Base-by-base conservation (phyloP, 2,888 invertebrate genomes). In the Cataglyphis cursor region DNA sequence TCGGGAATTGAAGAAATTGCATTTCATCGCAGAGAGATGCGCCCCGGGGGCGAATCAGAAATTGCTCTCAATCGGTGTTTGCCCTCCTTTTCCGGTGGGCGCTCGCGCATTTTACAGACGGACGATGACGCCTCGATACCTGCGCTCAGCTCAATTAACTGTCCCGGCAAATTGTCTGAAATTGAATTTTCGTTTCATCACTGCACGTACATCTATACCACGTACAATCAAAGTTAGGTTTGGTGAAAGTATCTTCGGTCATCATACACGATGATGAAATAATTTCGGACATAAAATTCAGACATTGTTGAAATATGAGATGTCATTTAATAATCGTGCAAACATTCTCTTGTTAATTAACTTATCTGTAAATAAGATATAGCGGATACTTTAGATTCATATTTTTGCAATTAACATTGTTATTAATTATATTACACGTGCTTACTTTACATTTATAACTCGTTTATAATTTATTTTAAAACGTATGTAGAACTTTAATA, bases 51-150 rank as follows among this genome's bases (percentile, higher is more conserved):
- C 70, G 86, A 82, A 78, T 84, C 85, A 88, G 85, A 86, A 88
- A 92, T 92, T 90, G 85, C 88, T 89, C 88, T 89, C 87, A 85
- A 91, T 90, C 88, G 61, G 83, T 86, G 82, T 90, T 91, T 89
- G 86, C 89, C 70, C 87, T 88, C 89, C 87, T 88, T 87, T 89
- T 86, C 88, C 87, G 85, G 85, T 64, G 9, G 70, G 38, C 73
- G 38, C 38, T 74, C 78, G 83, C 8, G 61, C 61, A 44, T 59
- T 78, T 78, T 59, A 31, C 38, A 44, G 57, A 72, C 54, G 9
- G 57, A n/a, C 51, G 64, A 81, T 72, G 62, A 70, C 68, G 41
- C 61, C 74, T 76, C 68, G 51, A 70, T 64, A 65, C 59, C 24
- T 66, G 81, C 76, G 73, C 74, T 85, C 88, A 84, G 82, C 65